Percentiles rank a stretch among this genome's conserved stretches.
Conservation (phyloP, 2,888 invertebrate genomes). For the Ariolimax columbianus region DNA sequence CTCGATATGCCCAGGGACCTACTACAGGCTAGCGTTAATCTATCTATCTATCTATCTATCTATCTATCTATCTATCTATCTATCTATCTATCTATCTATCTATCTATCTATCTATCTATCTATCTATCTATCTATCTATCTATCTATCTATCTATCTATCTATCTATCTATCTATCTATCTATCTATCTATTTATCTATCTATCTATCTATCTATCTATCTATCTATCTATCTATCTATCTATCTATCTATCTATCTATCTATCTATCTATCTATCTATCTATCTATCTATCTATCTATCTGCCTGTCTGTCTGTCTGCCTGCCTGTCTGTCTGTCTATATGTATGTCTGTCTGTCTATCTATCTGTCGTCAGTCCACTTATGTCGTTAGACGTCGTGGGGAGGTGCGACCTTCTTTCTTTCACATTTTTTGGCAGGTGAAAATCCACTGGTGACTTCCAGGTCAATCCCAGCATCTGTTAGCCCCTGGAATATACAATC, state of each 20-base stretch:
- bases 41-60: constrained; percentile 43
- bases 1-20: too few relatives aligned
- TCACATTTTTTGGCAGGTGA: too few relatives aligned
- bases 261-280: constrained; percentile 17
- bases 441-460: too few relatives aligned
- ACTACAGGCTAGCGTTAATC: neutral
- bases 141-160: constrained; percentile 46
- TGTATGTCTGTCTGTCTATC: constrained; percentile 17
- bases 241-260: constrained; percentile 6
- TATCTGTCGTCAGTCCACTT: too few relatives aligned
- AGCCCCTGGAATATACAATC: too few relatives aligned
- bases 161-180: constrained; percentile 20
- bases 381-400: too few relatives aligned
- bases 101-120: constrained; percentile 10
- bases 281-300: too few relatives aligned
- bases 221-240: constrained; percentile 1
- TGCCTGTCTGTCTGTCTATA: neutral
- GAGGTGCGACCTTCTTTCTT: too few relatives aligned
- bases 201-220: constrained; percentile 6
- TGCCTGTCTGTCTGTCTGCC: too few relatives aligned
- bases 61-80: constrained; percentile 42
- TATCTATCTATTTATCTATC: constrained; percentile 12
- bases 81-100: constrained; percentile 39
- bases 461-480: too few relatives aligned
- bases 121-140: constrained; percentile 43